phyloP scores from a whole-genome alignment of 2,797 vertebrate genomes.

The Anabas testudineus region DNA sequence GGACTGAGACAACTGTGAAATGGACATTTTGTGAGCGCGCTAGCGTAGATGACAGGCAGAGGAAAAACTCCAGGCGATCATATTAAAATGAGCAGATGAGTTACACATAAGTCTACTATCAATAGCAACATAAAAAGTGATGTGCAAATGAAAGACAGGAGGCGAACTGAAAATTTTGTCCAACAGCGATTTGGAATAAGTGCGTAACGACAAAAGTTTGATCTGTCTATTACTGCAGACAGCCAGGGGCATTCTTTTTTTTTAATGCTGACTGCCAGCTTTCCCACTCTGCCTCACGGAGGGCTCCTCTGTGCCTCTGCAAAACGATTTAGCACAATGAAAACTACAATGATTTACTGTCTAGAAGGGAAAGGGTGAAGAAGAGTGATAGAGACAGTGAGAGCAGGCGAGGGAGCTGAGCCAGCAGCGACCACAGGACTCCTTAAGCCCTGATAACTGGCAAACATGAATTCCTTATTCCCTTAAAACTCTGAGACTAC shows the following conservation, averaged over 20 bases:
- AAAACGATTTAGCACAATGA: constrained; percentile 25
- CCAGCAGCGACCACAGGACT: constrained; percentile 26
- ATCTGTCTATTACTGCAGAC: constrained; percentile 25
- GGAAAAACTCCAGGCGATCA: background rate
- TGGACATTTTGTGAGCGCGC: background rate
- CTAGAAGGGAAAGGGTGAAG: background rate
- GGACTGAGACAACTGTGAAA: background rate
- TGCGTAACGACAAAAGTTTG: constrained; percentile 26
- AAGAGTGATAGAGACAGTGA: constrained; percentile 15
- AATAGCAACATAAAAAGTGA: constrained; percentile 4
- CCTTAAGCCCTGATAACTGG: constrained; percentile 14
- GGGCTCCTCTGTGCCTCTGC: constrained; percentile 10
- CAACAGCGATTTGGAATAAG: constrained; percentile 14
- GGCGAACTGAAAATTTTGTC: constrained; percentile 8
- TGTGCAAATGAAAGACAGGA: constrained; percentile 3
- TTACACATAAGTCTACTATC: background rate
- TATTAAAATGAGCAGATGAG: constrained; percentile 1
- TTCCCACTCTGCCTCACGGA: constrained; percentile 14
- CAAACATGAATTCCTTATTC: constrained; percentile 4
- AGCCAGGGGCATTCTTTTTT: constrained; percentile 20
- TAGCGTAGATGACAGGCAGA: background rate
- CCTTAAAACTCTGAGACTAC: background rate
- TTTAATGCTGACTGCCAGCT: constrained; percentile 32
- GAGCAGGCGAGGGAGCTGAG: constrained; percentile 19
- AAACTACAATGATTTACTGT: constrained; percentile 40